Conservation (phyloP, 2,888 invertebrate species). For the Cremastobaeus sp. region DNA sequence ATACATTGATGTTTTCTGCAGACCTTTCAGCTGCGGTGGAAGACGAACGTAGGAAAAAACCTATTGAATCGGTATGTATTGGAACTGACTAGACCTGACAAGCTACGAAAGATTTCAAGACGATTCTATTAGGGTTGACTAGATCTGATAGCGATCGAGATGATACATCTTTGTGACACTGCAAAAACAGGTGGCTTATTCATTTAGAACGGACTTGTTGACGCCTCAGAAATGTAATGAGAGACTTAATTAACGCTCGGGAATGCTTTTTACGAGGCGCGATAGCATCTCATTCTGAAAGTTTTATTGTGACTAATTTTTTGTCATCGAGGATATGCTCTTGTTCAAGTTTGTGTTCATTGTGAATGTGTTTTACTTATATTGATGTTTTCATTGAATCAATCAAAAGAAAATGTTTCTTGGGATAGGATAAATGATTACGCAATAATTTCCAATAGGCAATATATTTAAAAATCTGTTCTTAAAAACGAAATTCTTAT, state of each 20-base stretch:
- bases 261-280: conserved; percentile 9
- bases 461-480: conserved; percentile 58
- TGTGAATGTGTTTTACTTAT: too few species aligned
- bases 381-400: too few species aligned
- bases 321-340: too few species aligned
- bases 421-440: conserved; percentile 3
- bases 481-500: conserved; percentile 53
- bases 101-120: conserved; percentile 26
- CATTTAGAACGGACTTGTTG: conserved; percentile 33
- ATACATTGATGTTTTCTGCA: too few species aligned
- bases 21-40: too few species aligned
- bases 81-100: conserved; percentile 35
- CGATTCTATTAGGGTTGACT: conserved; percentile 37
- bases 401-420: background rate
- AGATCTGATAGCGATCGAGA: conserved; percentile 33
- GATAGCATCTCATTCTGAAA: conserved; percentile 18
- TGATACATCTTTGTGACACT: conserved; percentile 38
- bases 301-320: conserved; percentile 1
- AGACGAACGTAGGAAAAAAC: conserved; percentile 5
- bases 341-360: too few species aligned
- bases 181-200: conserved; percentile 35
- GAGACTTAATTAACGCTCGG: conserved; percentile 29
- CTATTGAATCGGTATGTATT: conserved; percentile 11
- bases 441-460: conserved; percentile 36
- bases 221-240: conserved; percentile 35